A percentile compares a stretch with the other conserved stretches of the same genome.
Evolutionary conservation across 2,797 vertebrate genomes (phyloP).

Genomic region (Pterois miles): DNA sequence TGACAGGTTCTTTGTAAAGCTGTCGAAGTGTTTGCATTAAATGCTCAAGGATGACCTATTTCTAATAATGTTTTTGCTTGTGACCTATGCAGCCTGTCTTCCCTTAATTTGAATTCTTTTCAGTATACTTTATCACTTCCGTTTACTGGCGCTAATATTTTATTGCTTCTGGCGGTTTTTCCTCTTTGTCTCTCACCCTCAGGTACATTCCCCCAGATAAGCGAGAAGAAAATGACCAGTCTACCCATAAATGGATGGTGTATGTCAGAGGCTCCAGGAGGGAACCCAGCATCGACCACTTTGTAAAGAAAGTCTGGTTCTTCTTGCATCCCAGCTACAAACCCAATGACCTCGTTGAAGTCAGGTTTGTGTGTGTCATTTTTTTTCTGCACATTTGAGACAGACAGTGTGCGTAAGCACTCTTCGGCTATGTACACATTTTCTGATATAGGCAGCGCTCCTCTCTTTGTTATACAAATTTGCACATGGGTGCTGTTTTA

Average conservation of each 20-base stretch:
- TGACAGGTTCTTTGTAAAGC: too few species aligned
- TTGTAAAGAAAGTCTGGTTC: constrained; percentile 99
- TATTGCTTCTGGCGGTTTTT: neutral
- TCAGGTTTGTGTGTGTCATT: constrained; percentile 86
- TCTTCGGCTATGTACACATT: neutral
- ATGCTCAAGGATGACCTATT: too few species aligned
- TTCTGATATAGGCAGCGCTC: constrained; percentile 35
- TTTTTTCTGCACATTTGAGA: constrained; percentile 9
- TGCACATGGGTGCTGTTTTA: constrained; percentile 3
- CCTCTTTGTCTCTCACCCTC: constrained; percentile 1
- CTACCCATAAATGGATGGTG: constrained; percentile 99
- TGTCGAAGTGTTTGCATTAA: too few species aligned
- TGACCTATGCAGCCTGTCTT: neutral
- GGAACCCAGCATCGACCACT: constrained; percentile 97
- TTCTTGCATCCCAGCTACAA: constrained; percentile 99
- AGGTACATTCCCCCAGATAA: constrained; percentile 99
- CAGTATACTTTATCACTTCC: neutral
- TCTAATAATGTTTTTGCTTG: neutral
- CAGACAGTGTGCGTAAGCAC: neutral
- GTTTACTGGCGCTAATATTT: neutral
- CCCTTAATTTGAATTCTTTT: neutral
- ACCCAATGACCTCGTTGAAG: constrained; percentile 98
- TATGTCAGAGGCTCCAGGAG: constrained; percentile 95
- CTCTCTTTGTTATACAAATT: neutral
- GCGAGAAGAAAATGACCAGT: constrained; percentile 98